Evolutionary conservation across 2,113 vertebrate species (phyloP).

Genomic region (Hystrix brachyura): DNA sequence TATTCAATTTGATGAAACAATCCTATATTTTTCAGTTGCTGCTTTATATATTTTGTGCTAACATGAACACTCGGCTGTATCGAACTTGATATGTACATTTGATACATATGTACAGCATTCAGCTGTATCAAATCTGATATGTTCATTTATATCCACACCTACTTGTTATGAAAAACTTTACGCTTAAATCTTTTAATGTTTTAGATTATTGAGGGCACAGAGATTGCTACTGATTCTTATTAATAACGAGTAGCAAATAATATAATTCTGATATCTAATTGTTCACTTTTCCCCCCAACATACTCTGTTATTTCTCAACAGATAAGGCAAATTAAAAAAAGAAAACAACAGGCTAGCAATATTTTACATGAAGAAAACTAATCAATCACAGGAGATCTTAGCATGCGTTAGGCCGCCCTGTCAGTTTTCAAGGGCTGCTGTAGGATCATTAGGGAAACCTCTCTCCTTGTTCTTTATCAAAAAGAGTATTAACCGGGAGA

Average conservation of each 20-base stretch:
- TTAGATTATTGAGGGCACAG: neutral
- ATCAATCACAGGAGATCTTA: neutral
- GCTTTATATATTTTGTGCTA: neutral
- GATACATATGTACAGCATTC: neutral
- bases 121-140: neutral
- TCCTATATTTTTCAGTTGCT: neutral
- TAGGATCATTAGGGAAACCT: neutral
- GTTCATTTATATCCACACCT: neutral
- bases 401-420: neutral
- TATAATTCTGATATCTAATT: slow-evolving; percentile 50
- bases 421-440: neutral
- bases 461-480: slow-evolving; percentile 60
- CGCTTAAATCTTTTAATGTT: neutral
- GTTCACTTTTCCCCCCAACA: slow-evolving; percentile 27
- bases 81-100: neutral
- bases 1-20: neutral
- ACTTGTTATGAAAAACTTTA: neutral
- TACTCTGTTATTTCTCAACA: slow-evolving; percentile 41
- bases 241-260: neutral
- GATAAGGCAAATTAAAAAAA: slow-evolving; percentile 47
- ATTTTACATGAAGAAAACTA: slow-evolving; percentile 63
- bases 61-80: neutral
- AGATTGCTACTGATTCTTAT: neutral
- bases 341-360: neutral
- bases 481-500: slow-evolving; percentile 31